Conservation (phyloP, 2,888 invertebrate species). For the Hetaerina titia region DNA sequence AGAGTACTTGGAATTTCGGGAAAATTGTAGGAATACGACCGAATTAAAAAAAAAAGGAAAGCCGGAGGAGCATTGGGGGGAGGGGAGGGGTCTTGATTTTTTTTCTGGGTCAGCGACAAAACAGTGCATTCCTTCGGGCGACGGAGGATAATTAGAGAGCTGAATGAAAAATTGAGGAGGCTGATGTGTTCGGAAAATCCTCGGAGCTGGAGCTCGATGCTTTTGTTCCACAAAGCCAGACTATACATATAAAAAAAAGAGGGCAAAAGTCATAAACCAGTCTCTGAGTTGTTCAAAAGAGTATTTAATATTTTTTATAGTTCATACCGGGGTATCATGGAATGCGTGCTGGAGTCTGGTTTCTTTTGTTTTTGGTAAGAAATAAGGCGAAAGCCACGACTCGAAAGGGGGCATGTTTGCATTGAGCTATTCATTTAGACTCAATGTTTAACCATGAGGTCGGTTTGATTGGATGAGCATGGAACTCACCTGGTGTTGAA, state of each 20-base stretch:
- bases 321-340: not conserved
- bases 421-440: not conserved
- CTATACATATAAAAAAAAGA: not conserved
- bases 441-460: not conserved
- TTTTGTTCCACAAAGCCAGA: not conserved
- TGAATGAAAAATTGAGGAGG: slow-evolving; percentile 12
- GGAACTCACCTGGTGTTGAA: not conserved
- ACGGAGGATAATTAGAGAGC: slow-evolving; percentile 51
- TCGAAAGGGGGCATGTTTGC: not conserved
- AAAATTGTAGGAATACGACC: not conserved
- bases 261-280: not conserved
- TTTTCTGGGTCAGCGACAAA: slow-evolving; percentile 59
- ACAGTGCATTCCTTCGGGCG: slow-evolving; percentile 58
- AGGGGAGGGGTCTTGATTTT: slow-evolving; percentile 19
- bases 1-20: not conserved
- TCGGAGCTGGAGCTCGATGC: not conserved
- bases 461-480: not conserved
- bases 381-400: not conserved
- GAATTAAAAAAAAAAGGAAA: slow-evolving; percentile 34
- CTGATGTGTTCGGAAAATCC: slow-evolving; percentile 22
- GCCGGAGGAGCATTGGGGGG: slow-evolving; percentile 12
- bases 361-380: not conserved
- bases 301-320: not conserved
- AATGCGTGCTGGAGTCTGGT: not conserved
- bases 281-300: not conserved